phyloP scores from a whole-genome alignment of 2,888 invertebrate species.

The Endotricha flammealis region DNA sequence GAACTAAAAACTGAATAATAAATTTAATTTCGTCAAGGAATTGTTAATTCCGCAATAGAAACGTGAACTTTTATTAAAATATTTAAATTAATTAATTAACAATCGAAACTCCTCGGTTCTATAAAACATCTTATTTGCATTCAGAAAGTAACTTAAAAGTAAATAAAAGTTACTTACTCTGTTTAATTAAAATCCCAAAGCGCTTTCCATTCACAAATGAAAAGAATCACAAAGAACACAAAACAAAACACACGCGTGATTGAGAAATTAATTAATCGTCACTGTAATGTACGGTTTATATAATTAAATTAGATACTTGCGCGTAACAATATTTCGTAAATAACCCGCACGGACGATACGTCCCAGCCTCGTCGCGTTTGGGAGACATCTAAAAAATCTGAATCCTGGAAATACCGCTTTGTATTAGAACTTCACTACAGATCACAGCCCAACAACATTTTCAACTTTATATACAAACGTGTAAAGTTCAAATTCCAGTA shows the following conservation, averaged over 20 bases:
- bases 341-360: slow-evolving; percentile 38
- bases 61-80: slow-evolving; percentile 4
- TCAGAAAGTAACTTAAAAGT: slow-evolving; percentile 15
- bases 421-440: slow-evolving; percentile 38
- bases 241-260: slow-evolving; percentile 32
- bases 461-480: slow-evolving; percentile 11
- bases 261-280: slow-evolving; percentile 26
- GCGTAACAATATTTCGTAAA: slow-evolving; percentile 42
- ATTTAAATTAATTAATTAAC: slow-evolving; percentile 5
- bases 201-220: slow-evolving; percentile 22
- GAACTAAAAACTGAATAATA: too few species aligned
- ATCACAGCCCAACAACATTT: slow-evolving; percentile 13
- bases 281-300: slow-evolving; percentile 20
- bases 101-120: slow-evolving; percentile 7
- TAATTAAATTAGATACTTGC: slow-evolving; percentile 19
- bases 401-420: slow-evolving; percentile 64
- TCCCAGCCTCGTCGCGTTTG: slow-evolving; percentile 53
- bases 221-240: slow-evolving; percentile 28
- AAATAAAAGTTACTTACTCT: slow-evolving; percentile 34
- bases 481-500: slow-evolving; percentile 20
- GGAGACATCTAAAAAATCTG: slow-evolving; percentile 70
- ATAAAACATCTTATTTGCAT: slow-evolving; percentile 9
- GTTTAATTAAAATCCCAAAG: slow-evolving; percentile 22
- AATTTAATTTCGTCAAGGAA: too few species aligned
- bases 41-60: too few species aligned